Percentiles rank a stretch among this genome's conserved stretches.
Conservation (phyloP, 2,113 vertebrate genomes). For the Tympanuchus pallidicinctus region DNA sequence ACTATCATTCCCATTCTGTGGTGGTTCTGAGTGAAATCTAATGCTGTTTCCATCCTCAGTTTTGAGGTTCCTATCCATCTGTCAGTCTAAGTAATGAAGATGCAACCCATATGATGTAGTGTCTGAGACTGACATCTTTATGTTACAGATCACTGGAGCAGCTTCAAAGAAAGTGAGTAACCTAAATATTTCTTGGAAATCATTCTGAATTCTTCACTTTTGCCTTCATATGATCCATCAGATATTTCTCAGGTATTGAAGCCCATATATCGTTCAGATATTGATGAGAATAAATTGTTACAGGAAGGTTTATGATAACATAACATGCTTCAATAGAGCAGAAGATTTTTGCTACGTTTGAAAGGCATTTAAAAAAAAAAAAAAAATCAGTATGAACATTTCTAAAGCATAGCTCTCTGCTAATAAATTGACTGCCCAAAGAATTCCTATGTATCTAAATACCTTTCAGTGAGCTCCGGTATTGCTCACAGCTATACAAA, state of each 20-base stretch:
- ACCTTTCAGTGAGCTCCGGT: neutral
- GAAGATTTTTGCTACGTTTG: neutral
- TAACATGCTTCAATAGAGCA: neutral
- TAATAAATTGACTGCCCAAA: neutral
- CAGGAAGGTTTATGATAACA: neutral
- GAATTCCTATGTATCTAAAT: neutral
- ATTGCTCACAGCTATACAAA: neutral
- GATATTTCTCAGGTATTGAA: neutral
- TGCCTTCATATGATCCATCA: neutral
- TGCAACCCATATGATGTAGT: neutral
- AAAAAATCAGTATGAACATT: neutral
- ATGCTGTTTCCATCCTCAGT: neutral
- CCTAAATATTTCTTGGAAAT: neutral
- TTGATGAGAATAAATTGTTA: neutral
- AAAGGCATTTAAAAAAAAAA: neutral
- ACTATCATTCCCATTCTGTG: neutral
- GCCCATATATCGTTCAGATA: neutral
- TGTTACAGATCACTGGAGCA: neutral
- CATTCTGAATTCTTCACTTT: neutral
- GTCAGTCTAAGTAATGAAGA: slow-evolving; percentile 15
- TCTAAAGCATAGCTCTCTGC: neutral
- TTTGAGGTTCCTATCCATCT: neutral
- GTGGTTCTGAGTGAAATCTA: neutral
- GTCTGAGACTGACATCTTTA: neutral
- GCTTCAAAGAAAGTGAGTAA: neutral